Percentiles rank a stretch among this genome's conserved stretches.
phyloP scores from a whole-genome alignment of 2,113 vertebrate genomes.

The Melanerpes aurifrons region DNA sequence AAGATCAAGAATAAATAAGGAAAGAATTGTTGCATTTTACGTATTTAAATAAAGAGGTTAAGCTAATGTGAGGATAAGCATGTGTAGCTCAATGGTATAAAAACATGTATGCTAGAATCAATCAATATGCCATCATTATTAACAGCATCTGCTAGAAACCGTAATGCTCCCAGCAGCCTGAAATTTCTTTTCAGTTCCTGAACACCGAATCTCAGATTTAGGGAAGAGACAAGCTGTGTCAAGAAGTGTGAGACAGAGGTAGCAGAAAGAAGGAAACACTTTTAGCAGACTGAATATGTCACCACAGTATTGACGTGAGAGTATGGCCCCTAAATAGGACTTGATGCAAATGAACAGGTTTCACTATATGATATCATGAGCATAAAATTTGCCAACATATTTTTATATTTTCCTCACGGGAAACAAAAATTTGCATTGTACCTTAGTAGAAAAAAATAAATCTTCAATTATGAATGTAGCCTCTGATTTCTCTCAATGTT shows the following conservation, averaged over 20 bases:
- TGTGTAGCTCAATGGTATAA: background rate
- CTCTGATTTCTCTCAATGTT: background rate
- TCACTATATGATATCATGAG: accelerated
- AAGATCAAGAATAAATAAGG: background rate
- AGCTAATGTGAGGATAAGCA: background rate
- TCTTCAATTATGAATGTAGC: background rate
- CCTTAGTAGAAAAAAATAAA: background rate
- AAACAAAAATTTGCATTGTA: background rate
- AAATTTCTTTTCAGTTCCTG: background rate
- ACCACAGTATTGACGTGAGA: background rate
- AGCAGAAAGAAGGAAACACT: background rate
- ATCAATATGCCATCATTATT: background rate
- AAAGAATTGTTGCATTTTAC: background rate
- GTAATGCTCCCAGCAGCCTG: background rate
- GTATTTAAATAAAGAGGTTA: background rate
- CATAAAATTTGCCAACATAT: background rate
- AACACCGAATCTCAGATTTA: background rate
- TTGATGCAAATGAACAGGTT: background rate
- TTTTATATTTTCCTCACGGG: background rate
- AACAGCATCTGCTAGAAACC: background rate
- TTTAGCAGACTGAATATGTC: background rate
- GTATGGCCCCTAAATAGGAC: background rate
- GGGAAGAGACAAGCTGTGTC: background rate
- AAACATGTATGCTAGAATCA: background rate
- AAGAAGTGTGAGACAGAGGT: background rate